A percentile compares a stretch with the other conserved stretches of the same genome.
These are phyloP conservation scores for Aplysia californica DNA, from an alignment of 1,140 invertebrate species.

Conservation along the genomic window DNA sequence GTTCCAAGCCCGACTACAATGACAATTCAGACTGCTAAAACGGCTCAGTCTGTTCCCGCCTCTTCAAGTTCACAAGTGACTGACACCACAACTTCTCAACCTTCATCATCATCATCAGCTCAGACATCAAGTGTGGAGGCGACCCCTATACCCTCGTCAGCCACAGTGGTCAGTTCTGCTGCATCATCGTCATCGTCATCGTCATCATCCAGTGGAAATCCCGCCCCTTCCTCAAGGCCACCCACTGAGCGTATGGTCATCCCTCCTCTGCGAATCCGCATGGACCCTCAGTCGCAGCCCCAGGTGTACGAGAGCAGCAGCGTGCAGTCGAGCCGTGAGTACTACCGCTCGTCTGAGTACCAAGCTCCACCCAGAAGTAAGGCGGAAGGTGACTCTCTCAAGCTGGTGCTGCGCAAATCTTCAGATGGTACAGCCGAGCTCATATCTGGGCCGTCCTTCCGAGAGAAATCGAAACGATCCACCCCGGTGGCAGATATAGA, in stretches of 20 bases:
- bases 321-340: background rate
- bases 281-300: slow-evolving; percentile 18
- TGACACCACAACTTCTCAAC: background rate
- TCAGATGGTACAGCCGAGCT: slow-evolving; percentile 24
- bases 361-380: background rate
- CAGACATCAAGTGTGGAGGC: background rate
- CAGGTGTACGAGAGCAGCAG: slow-evolving; percentile 18
- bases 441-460: slow-evolving; percentile 13
- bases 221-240: background rate
- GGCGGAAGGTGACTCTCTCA: slow-evolving; percentile 18
- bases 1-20: background rate
- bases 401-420: slow-evolving; percentile 21
- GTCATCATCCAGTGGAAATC: background rate
- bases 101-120: slow-evolving; percentile 22
- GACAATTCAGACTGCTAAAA: background rate
- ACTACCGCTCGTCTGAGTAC: background rate
- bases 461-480: background rate
- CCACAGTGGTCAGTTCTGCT: background rate
- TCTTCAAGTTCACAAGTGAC: background rate
- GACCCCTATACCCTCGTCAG: background rate
- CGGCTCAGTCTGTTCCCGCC: background rate
- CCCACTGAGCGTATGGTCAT: slow-evolving; percentile 8
- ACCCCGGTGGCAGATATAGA: background rate
- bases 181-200: background rate
- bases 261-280: slow-evolving; percentile 25